phyloP scores from a whole-genome alignment of 2,888 invertebrate species.

The Drosophila colorata region DNA sequence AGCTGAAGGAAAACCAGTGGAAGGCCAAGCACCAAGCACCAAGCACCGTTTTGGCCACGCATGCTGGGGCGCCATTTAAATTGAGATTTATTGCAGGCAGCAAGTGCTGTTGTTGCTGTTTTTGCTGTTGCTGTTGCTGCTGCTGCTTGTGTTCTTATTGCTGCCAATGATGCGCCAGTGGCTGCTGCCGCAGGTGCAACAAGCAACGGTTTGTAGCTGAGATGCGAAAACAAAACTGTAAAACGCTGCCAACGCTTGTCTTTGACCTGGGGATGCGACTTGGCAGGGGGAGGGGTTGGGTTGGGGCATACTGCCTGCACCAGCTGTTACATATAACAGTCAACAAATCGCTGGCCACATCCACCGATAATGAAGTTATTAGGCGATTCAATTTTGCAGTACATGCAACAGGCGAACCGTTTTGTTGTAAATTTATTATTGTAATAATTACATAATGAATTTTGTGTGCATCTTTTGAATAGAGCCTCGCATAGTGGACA shows the following conservation, averaged over 20 bases:
- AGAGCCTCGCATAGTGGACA: not conserved
- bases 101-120: constrained; percentile 35
- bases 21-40: constrained; percentile 48
- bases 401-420: constrained; percentile 5
- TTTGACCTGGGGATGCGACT: constrained; percentile 41
- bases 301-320: constrained; percentile 14
- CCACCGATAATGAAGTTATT: constrained; percentile 73
- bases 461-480: not conserved
- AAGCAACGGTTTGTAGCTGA: constrained; percentile 52
- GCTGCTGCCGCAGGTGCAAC: constrained; percentile 50
- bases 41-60: constrained; percentile 77
- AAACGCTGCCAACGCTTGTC: constrained; percentile 58
- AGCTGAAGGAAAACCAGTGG: constrained; percentile 72
- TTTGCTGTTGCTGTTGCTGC: constrained; percentile 60
- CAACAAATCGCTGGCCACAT: constrained; percentile 59
- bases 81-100: constrained; percentile 83
- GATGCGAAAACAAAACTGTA: constrained; percentile 72
- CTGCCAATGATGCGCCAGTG: constrained; percentile 57
- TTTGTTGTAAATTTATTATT: constrained; percentile 14
- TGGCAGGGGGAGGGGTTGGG: not conserved
- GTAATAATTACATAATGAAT: not conserved
- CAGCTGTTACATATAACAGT: constrained; percentile 63
- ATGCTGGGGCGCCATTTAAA: constrained; percentile 84
- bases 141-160: constrained; percentile 46
- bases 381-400: constrained; percentile 58